Conservation (phyloP, 1,140 invertebrate species). For the Ceratoteleas bidentatus region DNA sequence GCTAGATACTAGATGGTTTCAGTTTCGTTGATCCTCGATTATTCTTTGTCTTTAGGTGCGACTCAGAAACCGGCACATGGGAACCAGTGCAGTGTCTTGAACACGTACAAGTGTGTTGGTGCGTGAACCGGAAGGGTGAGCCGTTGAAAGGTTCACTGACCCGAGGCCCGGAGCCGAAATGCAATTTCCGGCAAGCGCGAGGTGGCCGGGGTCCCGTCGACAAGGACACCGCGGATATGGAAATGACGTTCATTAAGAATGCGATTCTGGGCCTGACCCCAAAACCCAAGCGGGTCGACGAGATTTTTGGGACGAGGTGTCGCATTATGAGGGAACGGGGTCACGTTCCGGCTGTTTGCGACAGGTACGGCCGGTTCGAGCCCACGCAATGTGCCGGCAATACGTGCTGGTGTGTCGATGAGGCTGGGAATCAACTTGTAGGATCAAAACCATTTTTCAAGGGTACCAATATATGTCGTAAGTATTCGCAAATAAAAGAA, state of each 20-base stretch:
- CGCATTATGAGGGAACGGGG: constrained; percentile 83
- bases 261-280: constrained; percentile 65
- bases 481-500: too few species aligned
- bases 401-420: constrained; percentile 93
- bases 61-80: constrained; percentile 87
- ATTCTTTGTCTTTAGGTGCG: constrained; percentile 80
- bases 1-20: too few species aligned
- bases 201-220: constrained; percentile 74
- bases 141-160: too few species aligned
- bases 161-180: too few species aligned
- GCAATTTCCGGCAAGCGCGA: constrained; percentile 89
- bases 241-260: constrained; percentile 72
- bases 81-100: constrained; percentile 90
- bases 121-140: too few species aligned
- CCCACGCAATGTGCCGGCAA: constrained; percentile 88
- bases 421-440: constrained; percentile 89
- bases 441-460: constrained; percentile 84
- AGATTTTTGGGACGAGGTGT: constrained; percentile 83
- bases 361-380: constrained; percentile 86
- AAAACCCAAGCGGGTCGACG: constrained; percentile 66
- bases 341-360: constrained; percentile 84
- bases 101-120: too few species aligned
- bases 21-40: constrained; percentile 19
- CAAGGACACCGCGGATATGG: constrained; percentile 74
- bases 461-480: constrained; percentile 84